Conservation (phyloP, 2,888 invertebrate genomes). For the Tanypteryx hageni region DNA sequence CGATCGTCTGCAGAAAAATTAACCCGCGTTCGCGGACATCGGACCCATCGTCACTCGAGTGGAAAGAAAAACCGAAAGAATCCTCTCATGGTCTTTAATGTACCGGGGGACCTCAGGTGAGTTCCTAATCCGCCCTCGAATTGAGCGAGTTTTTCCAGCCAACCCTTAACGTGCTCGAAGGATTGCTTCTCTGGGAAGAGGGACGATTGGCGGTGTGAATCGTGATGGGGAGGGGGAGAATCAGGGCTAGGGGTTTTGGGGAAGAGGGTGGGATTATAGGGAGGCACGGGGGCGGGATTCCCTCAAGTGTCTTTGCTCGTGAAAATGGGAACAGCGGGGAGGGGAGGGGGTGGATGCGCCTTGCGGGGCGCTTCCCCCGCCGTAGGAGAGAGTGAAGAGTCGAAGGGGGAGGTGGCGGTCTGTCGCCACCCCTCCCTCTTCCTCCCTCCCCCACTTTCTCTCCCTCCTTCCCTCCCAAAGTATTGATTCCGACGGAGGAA, state of each 20-base stretch:
- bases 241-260: background rate
- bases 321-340: background rate
- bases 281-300: background rate
- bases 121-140: too few species aligned
- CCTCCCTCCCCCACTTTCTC: slow-evolving; percentile 15
- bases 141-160: too few species aligned
- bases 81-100: too few species aligned
- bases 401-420: background rate
- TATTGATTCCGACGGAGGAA: slow-evolving; percentile 61
- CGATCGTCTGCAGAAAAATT: too few species aligned
- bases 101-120: too few species aligned
- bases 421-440: slow-evolving; percentile 40
- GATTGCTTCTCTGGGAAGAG: too few species aligned
- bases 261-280: background rate
- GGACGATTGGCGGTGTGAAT: background rate
- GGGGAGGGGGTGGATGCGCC: background rate
- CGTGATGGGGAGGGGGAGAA: background rate
- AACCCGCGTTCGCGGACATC: too few species aligned
- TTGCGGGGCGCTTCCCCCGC: background rate
- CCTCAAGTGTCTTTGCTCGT: slow-evolving; percentile 58
- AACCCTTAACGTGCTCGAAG: too few species aligned
- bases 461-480: slow-evolving; percentile 32
- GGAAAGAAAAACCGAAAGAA: too few species aligned
- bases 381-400: background rate
- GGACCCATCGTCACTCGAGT: too few species aligned